A percentile compares a stretch with the other conserved stretches of the same genome.
Conservation (phyloP, 2,113 vertebrate species). For the Connochaetes taurinus region DNA sequence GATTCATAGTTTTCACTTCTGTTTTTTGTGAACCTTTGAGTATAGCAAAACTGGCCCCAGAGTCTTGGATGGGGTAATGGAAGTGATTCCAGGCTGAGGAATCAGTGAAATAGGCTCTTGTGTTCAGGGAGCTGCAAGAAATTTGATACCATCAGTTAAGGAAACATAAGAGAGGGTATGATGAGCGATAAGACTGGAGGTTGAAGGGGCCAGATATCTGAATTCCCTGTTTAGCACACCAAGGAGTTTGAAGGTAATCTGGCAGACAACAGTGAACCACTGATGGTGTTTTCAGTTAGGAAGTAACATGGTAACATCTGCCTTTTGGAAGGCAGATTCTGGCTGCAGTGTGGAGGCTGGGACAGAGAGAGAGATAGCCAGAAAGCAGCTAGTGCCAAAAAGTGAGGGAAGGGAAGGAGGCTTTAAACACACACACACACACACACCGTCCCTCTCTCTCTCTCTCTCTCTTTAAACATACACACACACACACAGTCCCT, state of each 20-base stretch:
- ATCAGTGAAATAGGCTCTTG: neutral
- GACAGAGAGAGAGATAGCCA: neutral
- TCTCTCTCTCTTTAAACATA: no score
- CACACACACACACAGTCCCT: neutral
- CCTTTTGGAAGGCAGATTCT: neutral
- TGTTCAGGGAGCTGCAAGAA: neutral
- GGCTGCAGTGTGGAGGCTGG: neutral
- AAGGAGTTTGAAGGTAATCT: constrained; percentile 2
- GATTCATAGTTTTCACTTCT: neutral
- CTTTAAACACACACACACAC: neutral
- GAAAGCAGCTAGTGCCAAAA: neutral
- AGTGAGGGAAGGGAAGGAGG: neutral
- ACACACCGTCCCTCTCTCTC: no score
- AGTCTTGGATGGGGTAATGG: neutral
- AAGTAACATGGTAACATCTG: constrained; percentile 22
- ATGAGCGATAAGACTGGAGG: neutral
- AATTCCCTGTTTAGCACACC: neutral
- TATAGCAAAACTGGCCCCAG: neutral
- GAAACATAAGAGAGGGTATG: neutral
- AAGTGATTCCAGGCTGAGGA: neutral
- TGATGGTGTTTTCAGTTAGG: constrained; percentile 15
- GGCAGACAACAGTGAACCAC: neutral
- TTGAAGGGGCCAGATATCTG: neutral
- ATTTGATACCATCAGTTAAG: neutral
- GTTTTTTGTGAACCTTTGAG: neutral